phyloP scores from a whole-genome alignment of 2,113 vertebrate species.

The Camelus bactrianus region DNA sequence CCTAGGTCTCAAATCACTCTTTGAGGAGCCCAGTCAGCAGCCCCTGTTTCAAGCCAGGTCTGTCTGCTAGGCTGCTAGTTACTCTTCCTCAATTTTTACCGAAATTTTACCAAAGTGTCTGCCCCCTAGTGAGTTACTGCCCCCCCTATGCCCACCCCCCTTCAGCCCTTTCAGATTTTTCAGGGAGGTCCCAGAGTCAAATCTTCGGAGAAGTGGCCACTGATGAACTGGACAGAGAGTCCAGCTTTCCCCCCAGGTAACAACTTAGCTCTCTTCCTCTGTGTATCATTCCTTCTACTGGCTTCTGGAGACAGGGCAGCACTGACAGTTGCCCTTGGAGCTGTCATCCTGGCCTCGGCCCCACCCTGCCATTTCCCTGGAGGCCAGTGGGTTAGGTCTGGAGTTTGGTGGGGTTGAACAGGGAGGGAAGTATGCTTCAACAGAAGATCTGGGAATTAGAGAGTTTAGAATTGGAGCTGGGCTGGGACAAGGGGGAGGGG shows the following conservation, averaged over 20 bases:
- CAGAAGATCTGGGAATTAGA: background rate
- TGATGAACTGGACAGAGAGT: background rate
- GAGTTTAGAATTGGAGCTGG: background rate
- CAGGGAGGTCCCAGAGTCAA: background rate
- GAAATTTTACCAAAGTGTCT: background rate
- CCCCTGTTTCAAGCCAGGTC: background rate
- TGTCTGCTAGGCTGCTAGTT: background rate
- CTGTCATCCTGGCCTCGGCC: background rate
- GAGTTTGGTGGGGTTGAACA: background rate
- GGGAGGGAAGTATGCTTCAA: background rate
- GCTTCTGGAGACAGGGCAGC: background rate
- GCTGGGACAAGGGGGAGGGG: background rate
- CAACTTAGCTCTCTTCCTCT: background rate
- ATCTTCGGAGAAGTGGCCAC: background rate
- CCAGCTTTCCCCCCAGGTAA: background rate
- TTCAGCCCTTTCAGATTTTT: background rate
- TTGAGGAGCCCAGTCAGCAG: background rate
- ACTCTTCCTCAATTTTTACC: background rate
- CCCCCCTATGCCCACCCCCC: too few relatives aligned
- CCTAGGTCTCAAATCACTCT: background rate
- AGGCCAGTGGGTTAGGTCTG: background rate
- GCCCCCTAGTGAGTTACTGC: background rate
- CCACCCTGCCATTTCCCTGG: background rate
- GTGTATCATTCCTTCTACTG: background rate
- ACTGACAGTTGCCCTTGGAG: background rate